phyloP scores from a whole-genome alignment of 2,888 invertebrate species.

The Formica aserva region DNA sequence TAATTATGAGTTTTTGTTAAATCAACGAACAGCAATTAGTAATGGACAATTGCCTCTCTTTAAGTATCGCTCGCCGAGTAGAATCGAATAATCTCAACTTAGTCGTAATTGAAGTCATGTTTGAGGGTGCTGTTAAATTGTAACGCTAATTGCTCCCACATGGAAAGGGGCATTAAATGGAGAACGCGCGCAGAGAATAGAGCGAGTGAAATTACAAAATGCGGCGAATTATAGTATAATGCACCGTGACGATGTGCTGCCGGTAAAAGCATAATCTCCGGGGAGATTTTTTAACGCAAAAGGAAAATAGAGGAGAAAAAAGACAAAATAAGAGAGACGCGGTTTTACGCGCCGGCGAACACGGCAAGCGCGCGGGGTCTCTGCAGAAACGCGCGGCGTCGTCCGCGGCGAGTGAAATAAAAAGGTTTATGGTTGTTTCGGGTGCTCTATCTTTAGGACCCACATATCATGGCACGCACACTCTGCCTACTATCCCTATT shows the following conservation, averaged over 20 bases:
- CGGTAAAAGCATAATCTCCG: conserved; percentile 53
- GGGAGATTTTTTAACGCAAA: conserved; percentile 42
- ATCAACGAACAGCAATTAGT: conserved; percentile 34
- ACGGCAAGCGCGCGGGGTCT: conserved; percentile 37
- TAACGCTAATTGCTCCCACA: conserved; percentile 25
- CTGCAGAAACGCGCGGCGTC: conserved; percentile 50
- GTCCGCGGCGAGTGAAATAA: conserved; percentile 68
- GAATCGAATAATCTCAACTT: conserved; percentile 47
- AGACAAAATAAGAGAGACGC: conserved; percentile 1
- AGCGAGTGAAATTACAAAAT: conserved; percentile 35
- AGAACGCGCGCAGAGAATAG: not conserved
- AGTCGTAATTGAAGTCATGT: conserved; percentile 40
- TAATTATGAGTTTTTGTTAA: conserved; percentile 21
- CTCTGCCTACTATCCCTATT: conserved; percentile 53
- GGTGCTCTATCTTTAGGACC: conserved; percentile 83
- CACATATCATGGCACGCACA: conserved; percentile 79
- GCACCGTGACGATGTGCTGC: conserved; percentile 7
- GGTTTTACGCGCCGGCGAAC: conserved; percentile 29
- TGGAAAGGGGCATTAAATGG: conserved; percentile 13
- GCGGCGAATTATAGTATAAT: conserved; percentile 51
- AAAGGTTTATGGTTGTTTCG: conserved; percentile 81
- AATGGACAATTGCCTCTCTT: conserved; percentile 6
- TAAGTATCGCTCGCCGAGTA: conserved; percentile 2
- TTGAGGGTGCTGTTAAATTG: conserved; percentile 16
- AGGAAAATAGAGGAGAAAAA: conserved; percentile 36